Evolutionary conservation across 2,797 vertebrate species (phyloP).

Genomic region (Rhincodon typus): DNA sequence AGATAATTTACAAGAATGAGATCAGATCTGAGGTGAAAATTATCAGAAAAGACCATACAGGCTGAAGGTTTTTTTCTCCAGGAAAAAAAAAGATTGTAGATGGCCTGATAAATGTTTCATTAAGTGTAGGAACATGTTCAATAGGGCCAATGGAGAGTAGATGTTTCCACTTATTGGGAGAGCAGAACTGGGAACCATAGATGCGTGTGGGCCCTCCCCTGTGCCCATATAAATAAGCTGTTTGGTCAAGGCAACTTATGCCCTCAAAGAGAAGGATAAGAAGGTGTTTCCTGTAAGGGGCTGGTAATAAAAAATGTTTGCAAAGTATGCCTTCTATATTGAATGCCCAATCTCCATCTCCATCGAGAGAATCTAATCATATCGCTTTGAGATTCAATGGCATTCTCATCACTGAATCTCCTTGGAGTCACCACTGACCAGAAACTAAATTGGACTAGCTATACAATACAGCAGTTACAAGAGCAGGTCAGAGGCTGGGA

Average conservation of each 20-base stretch:
- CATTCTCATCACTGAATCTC: no score
- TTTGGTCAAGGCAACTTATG: not conserved
- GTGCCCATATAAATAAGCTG: not conserved
- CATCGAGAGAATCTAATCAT: no score
- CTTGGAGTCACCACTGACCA: no score
- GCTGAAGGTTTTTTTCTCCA: not conserved
- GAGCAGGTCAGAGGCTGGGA: no score
- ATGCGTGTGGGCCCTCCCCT: not conserved
- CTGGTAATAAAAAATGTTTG: not conserved
- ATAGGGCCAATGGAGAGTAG: not conserved
- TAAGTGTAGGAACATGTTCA: not conserved
- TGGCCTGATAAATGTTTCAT: not conserved
- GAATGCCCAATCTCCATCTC: no score
- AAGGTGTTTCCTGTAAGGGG: not conserved
- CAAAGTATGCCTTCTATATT: not conserved
- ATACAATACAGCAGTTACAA: no score
- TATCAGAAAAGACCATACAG: not conserved
- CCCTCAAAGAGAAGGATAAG: not conserved
- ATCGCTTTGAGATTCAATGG: no score
- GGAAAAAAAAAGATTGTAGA: not conserved
- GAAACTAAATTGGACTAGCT: no score
- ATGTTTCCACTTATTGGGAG: not conserved
- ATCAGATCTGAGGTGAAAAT: not conserved
- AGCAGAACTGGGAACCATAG: not conserved
- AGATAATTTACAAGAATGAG: not conserved